Evolutionary conservation across 2,797 vertebrate species (phyloP).

Genomic region (Chiroxiphia lanceolata): DNA sequence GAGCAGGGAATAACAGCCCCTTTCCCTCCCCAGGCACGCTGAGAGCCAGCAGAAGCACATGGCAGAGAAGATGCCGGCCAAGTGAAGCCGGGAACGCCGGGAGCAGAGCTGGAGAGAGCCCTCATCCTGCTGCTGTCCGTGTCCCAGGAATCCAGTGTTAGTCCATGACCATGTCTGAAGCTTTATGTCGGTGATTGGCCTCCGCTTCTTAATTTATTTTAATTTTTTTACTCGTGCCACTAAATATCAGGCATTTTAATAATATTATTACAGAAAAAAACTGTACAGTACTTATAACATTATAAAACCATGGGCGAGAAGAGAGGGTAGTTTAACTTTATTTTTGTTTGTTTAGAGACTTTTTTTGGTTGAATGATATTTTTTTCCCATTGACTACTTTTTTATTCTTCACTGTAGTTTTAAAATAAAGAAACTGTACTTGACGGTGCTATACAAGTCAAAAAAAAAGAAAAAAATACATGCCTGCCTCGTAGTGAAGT

Average conservation of each 20-base stretch:
- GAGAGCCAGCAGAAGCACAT: slow-evolving; percentile 99
- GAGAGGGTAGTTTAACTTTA: slow-evolving; percentile 80
- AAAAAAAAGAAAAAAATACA: slow-evolving; percentile 76
- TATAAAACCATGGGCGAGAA: slow-evolving; percentile 68
- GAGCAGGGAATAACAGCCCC: background rate
- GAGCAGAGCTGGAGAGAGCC: slow-evolving; percentile 74
- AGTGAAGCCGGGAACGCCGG: slow-evolving; percentile 79
- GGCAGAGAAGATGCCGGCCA: slow-evolving; percentile 94
- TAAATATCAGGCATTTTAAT: slow-evolving; percentile 91
- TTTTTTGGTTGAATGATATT: slow-evolving; percentile 86
- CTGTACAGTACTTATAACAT: slow-evolving; percentile 81
- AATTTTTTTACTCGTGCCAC: slow-evolving; percentile 92
- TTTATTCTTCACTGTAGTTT: slow-evolving; percentile 94
- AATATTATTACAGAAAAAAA: slow-evolving; percentile 70
- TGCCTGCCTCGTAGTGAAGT: slow-evolving; percentile 98
- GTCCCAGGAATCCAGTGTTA: slow-evolving; percentile 83
- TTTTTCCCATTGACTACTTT: slow-evolving; percentile 90
- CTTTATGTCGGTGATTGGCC: slow-evolving; percentile 95
- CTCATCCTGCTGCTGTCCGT: slow-evolving; percentile 87
- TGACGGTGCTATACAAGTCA: slow-evolving; percentile 96
- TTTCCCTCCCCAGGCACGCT: slow-evolving; percentile 83
- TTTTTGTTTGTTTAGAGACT: slow-evolving; percentile 82
- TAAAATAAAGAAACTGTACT: slow-evolving; percentile 90
- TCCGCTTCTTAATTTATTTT: slow-evolving; percentile 94
- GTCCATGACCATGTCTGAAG: slow-evolving; percentile 89